phyloP scores from a whole-genome alignment of 2,797 vertebrate species.

The Pogoniulus pusillus region DNA sequence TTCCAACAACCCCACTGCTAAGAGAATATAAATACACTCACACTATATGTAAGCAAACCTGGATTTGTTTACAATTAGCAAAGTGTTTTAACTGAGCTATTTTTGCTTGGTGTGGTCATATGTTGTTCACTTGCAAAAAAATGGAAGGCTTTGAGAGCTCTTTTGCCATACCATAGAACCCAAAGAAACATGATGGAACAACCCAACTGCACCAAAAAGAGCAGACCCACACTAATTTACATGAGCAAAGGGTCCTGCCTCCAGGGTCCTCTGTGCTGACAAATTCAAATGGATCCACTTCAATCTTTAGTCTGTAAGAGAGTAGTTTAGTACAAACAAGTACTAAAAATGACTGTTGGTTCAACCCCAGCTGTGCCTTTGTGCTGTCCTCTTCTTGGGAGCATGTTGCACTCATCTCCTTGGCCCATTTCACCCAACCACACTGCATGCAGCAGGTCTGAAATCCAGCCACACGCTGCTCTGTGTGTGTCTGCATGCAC shows the following conservation, averaged over 20 bases:
- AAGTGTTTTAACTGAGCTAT: background rate
- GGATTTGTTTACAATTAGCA: background rate
- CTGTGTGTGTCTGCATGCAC: background rate
- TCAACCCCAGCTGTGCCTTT: background rate
- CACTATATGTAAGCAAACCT: fast-evolving
- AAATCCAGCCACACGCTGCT: background rate
- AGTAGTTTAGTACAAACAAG: background rate
- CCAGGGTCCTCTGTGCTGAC: background rate
- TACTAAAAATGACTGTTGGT: background rate
- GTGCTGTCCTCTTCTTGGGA: background rate
- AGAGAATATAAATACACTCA: background rate
- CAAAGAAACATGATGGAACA: background rate
- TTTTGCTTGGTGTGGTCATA: background rate
- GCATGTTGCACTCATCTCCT: background rate
- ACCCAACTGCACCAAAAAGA: background rate
- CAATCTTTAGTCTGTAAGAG: background rate
- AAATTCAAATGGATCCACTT: background rate
- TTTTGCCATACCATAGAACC: background rate
- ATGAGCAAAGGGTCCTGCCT: background rate
- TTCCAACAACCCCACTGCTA: background rate
- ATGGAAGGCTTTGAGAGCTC: background rate
- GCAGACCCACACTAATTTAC: background rate
- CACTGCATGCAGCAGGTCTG: fast-evolving
- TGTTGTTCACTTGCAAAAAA: background rate
- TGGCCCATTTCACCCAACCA: background rate